These are phyloP conservation scores for Meganola albula DNA, from an alignment of 2,888 invertebrate genomes.

Conservation along the genomic window DNA sequence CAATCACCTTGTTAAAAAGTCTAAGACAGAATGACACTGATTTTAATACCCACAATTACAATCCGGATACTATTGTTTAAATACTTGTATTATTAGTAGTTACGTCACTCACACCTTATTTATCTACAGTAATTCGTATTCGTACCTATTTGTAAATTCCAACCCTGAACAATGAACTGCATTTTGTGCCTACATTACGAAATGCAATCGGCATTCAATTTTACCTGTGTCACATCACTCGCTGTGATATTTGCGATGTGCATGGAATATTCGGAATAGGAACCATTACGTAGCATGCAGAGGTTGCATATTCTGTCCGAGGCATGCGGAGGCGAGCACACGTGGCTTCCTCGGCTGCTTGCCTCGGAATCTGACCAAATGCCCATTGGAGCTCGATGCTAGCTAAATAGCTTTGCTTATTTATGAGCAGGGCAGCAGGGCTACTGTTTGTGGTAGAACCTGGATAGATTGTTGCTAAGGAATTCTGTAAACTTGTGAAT, in stretches of 20 bases:
- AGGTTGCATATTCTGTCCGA: slow-evolving; percentile 63
- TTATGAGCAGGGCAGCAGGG: slow-evolving; percentile 55
- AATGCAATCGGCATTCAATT: slow-evolving; percentile 44
- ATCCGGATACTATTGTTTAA: too few species aligned
- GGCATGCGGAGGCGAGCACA: slow-evolving; percentile 72
- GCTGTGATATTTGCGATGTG: slow-evolving; percentile 58
- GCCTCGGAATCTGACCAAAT: slow-evolving; percentile 74
- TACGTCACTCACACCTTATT: too few species aligned
- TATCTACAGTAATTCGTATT: too few species aligned
- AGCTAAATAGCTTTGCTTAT: slow-evolving; percentile 70
- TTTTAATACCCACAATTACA: too few species aligned
- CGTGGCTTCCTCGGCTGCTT: slow-evolving; percentile 68
- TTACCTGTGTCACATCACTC: slow-evolving; percentile 41
- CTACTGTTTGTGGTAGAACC: slow-evolving; percentile 40
- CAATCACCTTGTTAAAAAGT: too few species aligned
- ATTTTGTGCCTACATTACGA: slow-evolving; percentile 28
- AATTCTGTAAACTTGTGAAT: slow-evolving; percentile 33
- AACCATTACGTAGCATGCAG: slow-evolving; percentile 64
- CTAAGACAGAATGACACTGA: too few species aligned
- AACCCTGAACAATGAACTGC: too few species aligned
- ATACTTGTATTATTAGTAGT: too few species aligned
- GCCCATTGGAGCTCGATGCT: slow-evolving; percentile 70
- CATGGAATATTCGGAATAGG: slow-evolving; percentile 70
- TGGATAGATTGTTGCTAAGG: slow-evolving; percentile 36
- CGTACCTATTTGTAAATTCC: too few species aligned